phyloP scores from a whole-genome alignment of 2,113 vertebrate genomes.

The Atherinomorus stipes region DNA sequence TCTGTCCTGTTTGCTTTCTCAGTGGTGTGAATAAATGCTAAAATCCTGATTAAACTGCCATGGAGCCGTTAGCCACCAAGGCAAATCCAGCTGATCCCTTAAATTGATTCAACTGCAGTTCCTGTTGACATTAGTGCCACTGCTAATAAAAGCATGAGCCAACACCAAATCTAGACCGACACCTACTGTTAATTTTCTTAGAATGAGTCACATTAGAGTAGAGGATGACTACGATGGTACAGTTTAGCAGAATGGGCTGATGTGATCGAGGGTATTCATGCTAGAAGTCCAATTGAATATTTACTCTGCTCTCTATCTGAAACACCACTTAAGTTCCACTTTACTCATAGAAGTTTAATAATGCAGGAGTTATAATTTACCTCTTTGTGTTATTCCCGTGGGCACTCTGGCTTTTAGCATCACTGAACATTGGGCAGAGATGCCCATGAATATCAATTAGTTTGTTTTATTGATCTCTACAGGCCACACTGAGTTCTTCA shows the following conservation, averaged over 20 bases:
- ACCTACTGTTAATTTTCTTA: not conserved
- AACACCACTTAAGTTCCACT: slow-evolving; percentile 19
- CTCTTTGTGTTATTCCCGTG: slow-evolving; percentile 33
- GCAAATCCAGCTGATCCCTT: slow-evolving; percentile 58
- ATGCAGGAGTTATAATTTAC: slow-evolving; percentile 49
- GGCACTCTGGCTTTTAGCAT: slow-evolving; percentile 37
- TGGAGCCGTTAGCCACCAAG: slow-evolving; percentile 35
- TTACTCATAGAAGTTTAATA: slow-evolving; percentile 39
- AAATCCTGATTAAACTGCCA: slow-evolving; percentile 51
- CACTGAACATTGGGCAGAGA: slow-evolving; percentile 25
- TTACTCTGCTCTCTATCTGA: slow-evolving; percentile 11
- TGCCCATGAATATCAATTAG: slow-evolving; percentile 56
- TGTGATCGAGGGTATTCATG: not conserved
- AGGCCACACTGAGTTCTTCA: slow-evolving; percentile 2
- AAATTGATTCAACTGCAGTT: slow-evolving; percentile 41
- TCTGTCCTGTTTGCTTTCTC: slow-evolving; percentile 16
- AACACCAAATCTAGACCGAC: slow-evolving; percentile 10
- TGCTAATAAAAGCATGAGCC: not conserved
- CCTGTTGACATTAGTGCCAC: slow-evolving; percentile 3
- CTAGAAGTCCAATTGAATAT: slow-evolving; percentile 14
- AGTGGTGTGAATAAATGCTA: slow-evolving; percentile 50
- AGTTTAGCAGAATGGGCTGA: not conserved
- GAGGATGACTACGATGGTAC: not conserved
- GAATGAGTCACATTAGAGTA: not conserved
- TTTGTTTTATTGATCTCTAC: slow-evolving; percentile 39